These are phyloP conservation scores for Drosophila pachea DNA, from an alignment of 1,140 invertebrate genomes.

Conservation along the genomic window DNA sequence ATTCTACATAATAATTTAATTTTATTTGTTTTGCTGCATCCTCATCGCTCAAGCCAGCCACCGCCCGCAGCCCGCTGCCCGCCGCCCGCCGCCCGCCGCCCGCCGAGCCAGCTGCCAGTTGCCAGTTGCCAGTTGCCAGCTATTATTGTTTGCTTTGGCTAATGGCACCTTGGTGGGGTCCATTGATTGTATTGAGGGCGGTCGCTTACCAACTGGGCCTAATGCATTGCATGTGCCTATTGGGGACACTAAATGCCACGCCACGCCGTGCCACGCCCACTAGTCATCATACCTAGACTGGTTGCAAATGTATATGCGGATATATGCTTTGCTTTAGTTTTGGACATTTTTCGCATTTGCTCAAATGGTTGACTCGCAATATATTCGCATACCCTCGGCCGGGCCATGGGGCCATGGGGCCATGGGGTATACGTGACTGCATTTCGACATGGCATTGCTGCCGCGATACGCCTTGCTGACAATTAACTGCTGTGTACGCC, in stretches of 20 bases:
- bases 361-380: slow-evolving; percentile 69
- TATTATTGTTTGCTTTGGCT: slow-evolving; percentile 42
- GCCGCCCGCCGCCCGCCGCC: no score
- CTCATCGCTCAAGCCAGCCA: slow-evolving; percentile 37
- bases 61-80: no score
- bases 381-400: slow-evolving; percentile 24
- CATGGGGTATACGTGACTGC: no score
- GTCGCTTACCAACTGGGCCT: slow-evolving; percentile 26
- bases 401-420: no score
- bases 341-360: slow-evolving; percentile 51
- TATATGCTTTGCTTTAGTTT: slow-evolving; percentile 29
- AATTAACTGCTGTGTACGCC: no score
- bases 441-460: no score
- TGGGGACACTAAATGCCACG: slow-evolving; percentile 66
- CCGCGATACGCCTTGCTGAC: no score
- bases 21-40: slow-evolving; percentile 75
- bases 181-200: slow-evolving; percentile 45
- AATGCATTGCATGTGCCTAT: slow-evolving; percentile 57
- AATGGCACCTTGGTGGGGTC: slow-evolving; percentile 42
- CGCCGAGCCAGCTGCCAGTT: no score
- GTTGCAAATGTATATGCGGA: slow-evolving; percentile 6
- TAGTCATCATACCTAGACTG: slow-evolving; percentile 16
- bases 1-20: slow-evolving; percentile 76
- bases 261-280: slow-evolving; percentile 29
- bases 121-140: not conserved